Conservation (phyloP, 2,888 invertebrate species). For the Tetranychus truncatus region DNA sequence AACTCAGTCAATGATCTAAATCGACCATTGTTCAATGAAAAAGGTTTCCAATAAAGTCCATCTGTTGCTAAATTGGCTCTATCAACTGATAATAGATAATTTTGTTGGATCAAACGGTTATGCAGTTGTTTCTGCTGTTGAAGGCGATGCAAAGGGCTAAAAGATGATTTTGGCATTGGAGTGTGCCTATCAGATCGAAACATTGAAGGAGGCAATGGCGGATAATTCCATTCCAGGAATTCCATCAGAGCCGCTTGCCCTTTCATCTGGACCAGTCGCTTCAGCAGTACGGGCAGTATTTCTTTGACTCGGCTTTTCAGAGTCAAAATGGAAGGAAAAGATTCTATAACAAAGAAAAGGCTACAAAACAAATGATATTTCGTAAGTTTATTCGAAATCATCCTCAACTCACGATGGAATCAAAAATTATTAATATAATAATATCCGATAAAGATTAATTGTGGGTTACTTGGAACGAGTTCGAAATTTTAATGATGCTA, state of each 20-base stretch:
- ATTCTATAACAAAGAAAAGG: too few relatives aligned
- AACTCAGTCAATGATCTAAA: constrained; percentile 25
- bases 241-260: not conserved
- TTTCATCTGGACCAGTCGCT: too few relatives aligned
- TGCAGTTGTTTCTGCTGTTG: not conserved
- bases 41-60: constrained; percentile 19
- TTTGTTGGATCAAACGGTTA: too few relatives aligned
- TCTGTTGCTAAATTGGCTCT: constrained; percentile 8
- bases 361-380: too few relatives aligned
- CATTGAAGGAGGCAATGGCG: not conserved
- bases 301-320: constrained; percentile 9
- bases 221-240: not conserved
- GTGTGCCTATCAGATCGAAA: not conserved
- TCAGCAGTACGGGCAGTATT: not conserved
- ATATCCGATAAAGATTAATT: not conserved
- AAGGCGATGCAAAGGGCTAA: not conserved
- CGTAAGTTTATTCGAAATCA: too few relatives aligned
- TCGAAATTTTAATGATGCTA: not conserved
- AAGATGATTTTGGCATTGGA: not conserved
- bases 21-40: constrained; percentile 20
- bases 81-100: constrained; percentile 5
- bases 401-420: too few relatives aligned
- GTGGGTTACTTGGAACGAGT: not conserved
- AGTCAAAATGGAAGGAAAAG: not conserved
- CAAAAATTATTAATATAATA: too few relatives aligned